Conservation (phyloP, 2,797 vertebrate species). For the Myoxocephalus aenaeus region DNA sequence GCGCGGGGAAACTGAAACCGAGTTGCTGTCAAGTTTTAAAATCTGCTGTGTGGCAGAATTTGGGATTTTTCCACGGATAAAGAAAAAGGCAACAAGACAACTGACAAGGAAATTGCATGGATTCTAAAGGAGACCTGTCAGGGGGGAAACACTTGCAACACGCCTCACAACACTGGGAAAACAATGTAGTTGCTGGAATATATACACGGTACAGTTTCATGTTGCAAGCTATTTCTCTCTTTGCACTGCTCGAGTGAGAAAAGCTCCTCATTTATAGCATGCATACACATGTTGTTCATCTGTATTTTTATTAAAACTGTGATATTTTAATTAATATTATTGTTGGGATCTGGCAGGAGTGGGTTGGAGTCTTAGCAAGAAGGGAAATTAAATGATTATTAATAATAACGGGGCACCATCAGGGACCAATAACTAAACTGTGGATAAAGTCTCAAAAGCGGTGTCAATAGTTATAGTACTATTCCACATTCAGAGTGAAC, state of each 20-base stretch:
- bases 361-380: too few relatives aligned
- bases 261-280: not conserved
- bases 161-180: not conserved
- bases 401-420: not conserved
- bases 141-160: slow-evolving; percentile 35
- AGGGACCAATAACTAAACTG: not conserved
- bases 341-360: not conserved
- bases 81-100: slow-evolving; percentile 66
- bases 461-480: not conserved
- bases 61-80: slow-evolving; percentile 46
- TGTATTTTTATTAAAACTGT: not conserved
- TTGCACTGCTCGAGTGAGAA: not conserved
- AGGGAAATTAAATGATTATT: not conserved
- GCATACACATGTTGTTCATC: not conserved
- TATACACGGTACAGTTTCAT: slow-evolving; percentile 1
- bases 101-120: slow-evolving; percentile 65
- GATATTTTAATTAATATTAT: not conserved
- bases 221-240: not conserved
- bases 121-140: slow-evolving; percentile 48
- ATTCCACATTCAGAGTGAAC: too few relatives aligned
- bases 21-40: slow-evolving; percentile 66
- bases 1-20: slow-evolving; percentile 60
- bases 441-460: not conserved
- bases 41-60: slow-evolving; percentile 61
- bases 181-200: slow-evolving; percentile 1